Percentiles rank a stretch among this genome's conserved stretches.
Evolutionary conservation across 2,113 vertebrate species (phyloP).

Genomic region (Corythaixoides concolor): DNA sequence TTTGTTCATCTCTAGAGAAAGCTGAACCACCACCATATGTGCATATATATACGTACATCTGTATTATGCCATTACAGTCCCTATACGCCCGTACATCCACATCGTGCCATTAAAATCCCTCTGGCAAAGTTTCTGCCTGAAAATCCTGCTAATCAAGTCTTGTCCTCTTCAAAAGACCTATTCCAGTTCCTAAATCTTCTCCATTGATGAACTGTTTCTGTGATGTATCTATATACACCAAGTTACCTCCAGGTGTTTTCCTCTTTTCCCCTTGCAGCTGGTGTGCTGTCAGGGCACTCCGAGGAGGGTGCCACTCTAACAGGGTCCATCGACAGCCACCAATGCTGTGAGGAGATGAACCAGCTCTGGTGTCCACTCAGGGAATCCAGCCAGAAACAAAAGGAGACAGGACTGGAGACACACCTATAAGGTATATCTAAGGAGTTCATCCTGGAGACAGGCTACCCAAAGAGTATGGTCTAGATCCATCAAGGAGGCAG

Average conservation of each 20-base stretch:
- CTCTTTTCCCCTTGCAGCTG: neutral
- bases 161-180: neutral
- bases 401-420: neutral
- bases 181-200: neutral
- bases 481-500: too few relatives aligned
- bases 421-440: neutral
- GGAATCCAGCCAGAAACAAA: neutral
- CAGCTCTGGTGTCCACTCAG: neutral
- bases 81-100: neutral
- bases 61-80: neutral
- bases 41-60: too few relatives aligned
- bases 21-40: neutral
- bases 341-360: neutral
- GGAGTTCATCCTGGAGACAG: neutral
- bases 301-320: neutral
- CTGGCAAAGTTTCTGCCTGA: neutral
- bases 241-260: neutral
- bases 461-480: too few relatives aligned
- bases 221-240: neutral
- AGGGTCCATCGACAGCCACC: neutral
- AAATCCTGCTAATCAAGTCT: neutral
- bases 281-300: neutral
- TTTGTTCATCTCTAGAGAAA: neutral
- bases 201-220: rapidly evolving
- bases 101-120: neutral